Evolutionary conservation across 2,888 invertebrate species (phyloP), one percentile per base, ranked within the genome.

Genomic region (Leucania comma): DNA sequence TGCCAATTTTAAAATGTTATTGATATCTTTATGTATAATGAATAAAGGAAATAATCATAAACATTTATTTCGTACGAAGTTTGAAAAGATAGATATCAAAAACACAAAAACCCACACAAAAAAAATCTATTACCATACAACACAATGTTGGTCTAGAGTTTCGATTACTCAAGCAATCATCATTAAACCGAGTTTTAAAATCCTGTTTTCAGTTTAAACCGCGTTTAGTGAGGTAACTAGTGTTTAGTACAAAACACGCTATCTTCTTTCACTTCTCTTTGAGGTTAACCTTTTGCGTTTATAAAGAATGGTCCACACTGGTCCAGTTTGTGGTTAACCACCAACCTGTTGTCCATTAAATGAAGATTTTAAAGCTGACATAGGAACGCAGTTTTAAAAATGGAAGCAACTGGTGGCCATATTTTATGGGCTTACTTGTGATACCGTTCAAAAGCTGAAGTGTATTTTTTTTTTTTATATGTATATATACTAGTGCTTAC

Each of bases 271-370:
- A 12, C 24, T 29, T 29, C 29, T 17, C 29, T 17, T 29, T n/a
- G 42, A 35, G 14, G 24, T 10, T 17, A 50, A 17, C 17, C 17
- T 3, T 60, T 17, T 4, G 2, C 3, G 42, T 56, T 54, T 8
- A 38, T 51, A 66, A 75, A 58, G 20, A 72, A 72, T 58, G 35
- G 35, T 24, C 24, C 35, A 22, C 46, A 29, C n/a, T 6, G 38
- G 26, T 2, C 54, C 26, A 50, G 57, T 58, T 35, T 24, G 35
- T 48, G n/a, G 48, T 9, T 66, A 75, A 46, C 20, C 3, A 0
- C 24, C 67, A 75, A 75, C 68, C 75, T 73, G 75, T 73, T 73
- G 68, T 54, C 38, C 48, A 56, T 24, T 58, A 64, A 65, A 74
- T 46, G 24, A 54, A 35, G 20, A 50, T 66, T 58, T 50, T 35